These are phyloP conservation scores for Hippocampus zosterae DNA, from an alignment of 2,113 vertebrate species.

Conservation along the genomic window DNA sequence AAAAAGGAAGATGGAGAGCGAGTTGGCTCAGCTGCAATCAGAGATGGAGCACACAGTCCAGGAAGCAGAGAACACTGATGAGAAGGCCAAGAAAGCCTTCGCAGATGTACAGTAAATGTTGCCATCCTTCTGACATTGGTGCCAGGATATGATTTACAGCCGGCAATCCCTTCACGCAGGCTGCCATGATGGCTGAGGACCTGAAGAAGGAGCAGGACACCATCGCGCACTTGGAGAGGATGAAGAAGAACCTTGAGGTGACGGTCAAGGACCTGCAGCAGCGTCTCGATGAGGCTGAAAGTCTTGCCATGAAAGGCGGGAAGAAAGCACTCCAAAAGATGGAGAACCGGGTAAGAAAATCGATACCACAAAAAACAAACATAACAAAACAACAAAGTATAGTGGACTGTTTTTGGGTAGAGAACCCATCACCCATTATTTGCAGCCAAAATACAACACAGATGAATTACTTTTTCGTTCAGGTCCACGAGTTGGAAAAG, in stretches of 20 bases:
- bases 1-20: constrained; percentile 46
- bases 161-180: constrained; percentile 33
- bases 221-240: constrained; percentile 55
- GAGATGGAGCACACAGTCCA: constrained; percentile 54
- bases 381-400: neutral
- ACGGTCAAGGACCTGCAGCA: constrained; percentile 56
- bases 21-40: constrained; percentile 33
- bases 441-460: neutral
- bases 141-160: neutral
- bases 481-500: constrained; percentile 48
- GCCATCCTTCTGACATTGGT: neutral
- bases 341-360: constrained; percentile 25
- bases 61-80: constrained; percentile 74
- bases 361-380: neutral
- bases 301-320: constrained; percentile 75
- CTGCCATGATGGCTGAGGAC: constrained; percentile 75
- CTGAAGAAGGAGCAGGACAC: constrained; percentile 57
- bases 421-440: neutral
- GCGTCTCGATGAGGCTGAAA: constrained; percentile 73
- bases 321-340: constrained; percentile 51
- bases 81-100: constrained; percentile 73
- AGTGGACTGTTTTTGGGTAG: neutral
- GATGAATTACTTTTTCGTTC: neutral
- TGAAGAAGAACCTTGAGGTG: constrained; percentile 58
- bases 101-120: constrained; percentile 40